phyloP scores from a whole-genome alignment of 2,888 invertebrate genomes.

The Neoascia interrupta region DNA sequence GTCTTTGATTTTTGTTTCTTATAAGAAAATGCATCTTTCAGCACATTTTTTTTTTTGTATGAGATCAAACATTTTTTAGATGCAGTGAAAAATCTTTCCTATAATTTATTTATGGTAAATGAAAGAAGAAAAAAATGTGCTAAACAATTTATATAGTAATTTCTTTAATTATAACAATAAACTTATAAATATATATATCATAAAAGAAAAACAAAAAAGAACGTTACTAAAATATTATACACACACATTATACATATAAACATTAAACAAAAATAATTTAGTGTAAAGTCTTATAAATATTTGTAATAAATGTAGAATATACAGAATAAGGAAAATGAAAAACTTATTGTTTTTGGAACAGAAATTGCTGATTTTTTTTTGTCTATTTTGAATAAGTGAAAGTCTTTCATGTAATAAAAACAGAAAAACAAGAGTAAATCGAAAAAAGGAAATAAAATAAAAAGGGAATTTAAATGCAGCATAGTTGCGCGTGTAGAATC shows the following conservation, averaged over 20 bases:
- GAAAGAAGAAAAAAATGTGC: constrained; percentile 54
- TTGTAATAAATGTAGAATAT: constrained; percentile 69
- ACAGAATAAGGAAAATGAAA: constrained; percentile 16
- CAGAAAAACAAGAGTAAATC: neutral
- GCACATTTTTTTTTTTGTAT: constrained; percentile 39
- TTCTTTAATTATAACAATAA: constrained; percentile 45
- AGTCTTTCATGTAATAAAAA: constrained; percentile 11
- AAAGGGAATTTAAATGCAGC: constrained; percentile 59
- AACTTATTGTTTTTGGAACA: constrained; percentile 32
- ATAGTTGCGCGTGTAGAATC: constrained; percentile 63
- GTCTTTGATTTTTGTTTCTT: no score
- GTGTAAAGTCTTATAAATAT: constrained; percentile 68
- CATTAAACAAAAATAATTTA: constrained; percentile 51
- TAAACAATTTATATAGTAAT: constrained; percentile 57
- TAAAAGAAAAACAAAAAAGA: constrained; percentile 15
- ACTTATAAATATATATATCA: constrained; percentile 49
- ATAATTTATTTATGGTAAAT: constrained; percentile 42
- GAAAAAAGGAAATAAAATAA: constrained; percentile 2
- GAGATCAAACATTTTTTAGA: neutral
- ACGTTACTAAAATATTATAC: constrained; percentile 56
- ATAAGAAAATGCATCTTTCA: constrained; percentile 10
- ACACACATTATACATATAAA: constrained; percentile 50
- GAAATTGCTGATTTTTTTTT: constrained; percentile 44
- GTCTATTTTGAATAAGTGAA: constrained; percentile 17
- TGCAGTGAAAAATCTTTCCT: constrained; percentile 19